A percentile compares a stretch with the other conserved stretches of the same genome.
Evolutionary conservation across 2,113 vertebrate species (phyloP).

Genomic region (Phrynocephalus versicolor): DNA sequence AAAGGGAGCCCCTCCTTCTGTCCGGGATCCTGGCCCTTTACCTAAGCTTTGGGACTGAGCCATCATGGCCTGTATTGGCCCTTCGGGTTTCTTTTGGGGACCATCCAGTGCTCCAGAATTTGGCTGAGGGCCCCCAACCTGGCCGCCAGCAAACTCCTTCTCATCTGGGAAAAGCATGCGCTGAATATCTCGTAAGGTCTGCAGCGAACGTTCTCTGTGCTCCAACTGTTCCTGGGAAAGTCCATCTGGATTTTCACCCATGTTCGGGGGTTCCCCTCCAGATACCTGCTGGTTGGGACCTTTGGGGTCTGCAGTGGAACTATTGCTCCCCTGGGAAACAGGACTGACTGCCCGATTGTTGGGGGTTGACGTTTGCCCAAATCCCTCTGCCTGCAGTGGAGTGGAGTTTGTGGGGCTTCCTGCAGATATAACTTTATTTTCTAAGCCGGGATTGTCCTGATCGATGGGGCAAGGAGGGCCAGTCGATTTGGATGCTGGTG

Average conservation of each 20-base stretch:
- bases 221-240: slow-evolving; percentile 98
- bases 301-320: slow-evolving; percentile 81
- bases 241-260: slow-evolving; percentile 95
- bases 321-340: slow-evolving; percentile 82
- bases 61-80: slow-evolving; percentile 96
- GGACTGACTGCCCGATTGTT: slow-evolving; percentile 80
- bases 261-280: slow-evolving; percentile 83
- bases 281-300: slow-evolving; percentile 82
- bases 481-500: slow-evolving; percentile 76
- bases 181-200: slow-evolving; percentile 96
- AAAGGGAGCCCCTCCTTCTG: slow-evolving; percentile 88
- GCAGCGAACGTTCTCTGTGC: slow-evolving; percentile 93
- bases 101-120: slow-evolving; percentile 83
- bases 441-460: slow-evolving; percentile 86
- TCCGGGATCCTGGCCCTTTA: slow-evolving; percentile 87
- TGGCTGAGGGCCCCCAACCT: slow-evolving; percentile 78
- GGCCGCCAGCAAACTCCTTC: slow-evolving; percentile 85
- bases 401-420: slow-evolving; percentile 85
- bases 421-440: slow-evolving; percentile 85
- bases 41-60: slow-evolving; percentile 96
- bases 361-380: slow-evolving; percentile 81
- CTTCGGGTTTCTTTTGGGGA: slow-evolving; percentile 88
- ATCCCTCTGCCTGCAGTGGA: slow-evolving; percentile 80
- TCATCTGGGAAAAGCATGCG: slow-evolving; percentile 99
- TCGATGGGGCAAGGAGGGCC: slow-evolving; percentile 76